Base-by-base conservation (phyloP, 2,888 invertebrate genomes). In the Subacronicta megacephala region DNA sequence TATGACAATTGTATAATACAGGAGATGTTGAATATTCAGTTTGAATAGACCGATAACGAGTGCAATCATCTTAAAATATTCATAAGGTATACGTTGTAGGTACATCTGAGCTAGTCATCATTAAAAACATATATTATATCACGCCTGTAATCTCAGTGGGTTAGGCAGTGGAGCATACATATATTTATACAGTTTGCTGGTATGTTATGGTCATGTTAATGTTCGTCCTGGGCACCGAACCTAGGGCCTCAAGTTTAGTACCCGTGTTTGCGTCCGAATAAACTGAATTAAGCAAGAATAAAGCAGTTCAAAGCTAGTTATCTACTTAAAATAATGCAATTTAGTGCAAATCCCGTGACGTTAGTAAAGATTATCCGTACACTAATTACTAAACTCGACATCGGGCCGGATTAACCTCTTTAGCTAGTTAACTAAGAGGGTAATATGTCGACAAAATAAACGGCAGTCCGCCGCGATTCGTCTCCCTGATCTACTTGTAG, bases 361-460 rank as follows among this genome's bases (percentile, higher is more conserved):
- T 75, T 63, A 68, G 67, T 62, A 64, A 76, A 77, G 81, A 81
- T 80, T 77, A 76, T 60, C 64, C 64, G 60, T 46, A 75, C 54
- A 75, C 69, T 82, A 79, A 84, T 82, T 79, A 80, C 78, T 76
- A 58, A 62, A 71, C 70, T 73, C 71, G 69, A 73, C 75, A 78
- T 73, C 37, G 58, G 58, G 67, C 64, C 59, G 75, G 78, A 81
- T 83, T 79, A 80, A 77, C 74, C 77, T 82, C 68, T 77, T 79
- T 75, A 78, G 72, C 77, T 58, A 72, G 78, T 80, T 83, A 77
- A 80, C 75, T 68, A 56, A 72, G 67, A 77, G 80, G 73, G 78
- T 71, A 76, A 79, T 80, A 81, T 78, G 81, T 82, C 74, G 78
- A 72, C 78, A 75, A 80, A 80, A 80, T 81, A 80, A 81, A 77